These are phyloP conservation scores for Standfussiana lucernea DNA, from an alignment of 2,888 invertebrate species.

Conservation along the genomic window DNA sequence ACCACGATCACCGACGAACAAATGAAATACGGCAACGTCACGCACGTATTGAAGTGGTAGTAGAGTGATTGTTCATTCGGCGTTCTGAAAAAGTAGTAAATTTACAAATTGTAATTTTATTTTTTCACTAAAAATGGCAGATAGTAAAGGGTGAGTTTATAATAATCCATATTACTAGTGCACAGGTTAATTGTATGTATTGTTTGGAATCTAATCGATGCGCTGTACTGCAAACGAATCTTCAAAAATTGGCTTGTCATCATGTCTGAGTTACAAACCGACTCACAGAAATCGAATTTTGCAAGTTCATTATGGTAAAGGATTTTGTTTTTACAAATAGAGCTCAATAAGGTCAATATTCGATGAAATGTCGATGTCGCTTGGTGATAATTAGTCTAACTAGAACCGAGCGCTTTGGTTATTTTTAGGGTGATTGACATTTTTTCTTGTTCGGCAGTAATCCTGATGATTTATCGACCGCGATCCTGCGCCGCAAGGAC, in stretches of 20 bases:
- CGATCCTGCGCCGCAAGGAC: conserved; percentile 99
- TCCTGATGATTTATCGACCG: conserved; percentile 98
- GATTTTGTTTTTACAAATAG: conserved; percentile 21
- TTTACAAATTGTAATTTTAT: conserved; percentile 80
- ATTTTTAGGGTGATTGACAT: conserved; percentile 56
- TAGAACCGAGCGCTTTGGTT: conserved; percentile 54
- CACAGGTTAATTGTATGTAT: background rate
- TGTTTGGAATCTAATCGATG: conserved; percentile 60
- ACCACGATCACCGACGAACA: conserved; percentile 82
- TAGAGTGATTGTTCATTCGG: conserved; percentile 84
- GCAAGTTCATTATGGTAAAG: conserved; percentile 58
- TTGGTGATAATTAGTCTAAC: conserved; percentile 13
- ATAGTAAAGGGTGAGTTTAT: conserved; percentile 89
- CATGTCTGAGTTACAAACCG: conserved; percentile 84
- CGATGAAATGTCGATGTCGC: conserved; percentile 14
- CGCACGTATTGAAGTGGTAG: conserved; percentile 81
- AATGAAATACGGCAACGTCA: conserved; percentile 91
- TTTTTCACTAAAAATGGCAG: conserved; percentile 87
- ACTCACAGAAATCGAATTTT: conserved; percentile 70
- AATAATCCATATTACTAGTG: conserved; percentile 57
- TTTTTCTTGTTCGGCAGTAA: conserved; percentile 82
- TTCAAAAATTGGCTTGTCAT: conserved; percentile 90
- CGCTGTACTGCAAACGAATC: conserved; percentile 73
- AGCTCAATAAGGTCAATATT: conserved; percentile 1
- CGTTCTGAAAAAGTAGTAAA: conserved; percentile 82